Percentiles rank a stretch among this genome's conserved stretches.
Evolutionary conservation across 2,113 vertebrate species (phyloP).

Genomic region (Pelusios castaneus): DNA sequence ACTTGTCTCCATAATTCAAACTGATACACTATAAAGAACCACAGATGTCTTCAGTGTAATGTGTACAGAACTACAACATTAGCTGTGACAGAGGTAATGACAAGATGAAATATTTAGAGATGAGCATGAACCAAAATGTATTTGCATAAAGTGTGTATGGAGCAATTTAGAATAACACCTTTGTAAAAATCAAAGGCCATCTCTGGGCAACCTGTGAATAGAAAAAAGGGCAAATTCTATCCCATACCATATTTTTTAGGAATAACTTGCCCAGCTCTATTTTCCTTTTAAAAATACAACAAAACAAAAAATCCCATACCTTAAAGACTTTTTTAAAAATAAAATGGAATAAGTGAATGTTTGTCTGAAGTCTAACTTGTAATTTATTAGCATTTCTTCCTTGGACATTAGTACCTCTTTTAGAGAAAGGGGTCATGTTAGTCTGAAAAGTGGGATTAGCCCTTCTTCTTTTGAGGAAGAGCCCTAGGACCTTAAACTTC

Average conservation of each 20-base stretch:
- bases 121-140: not conserved
- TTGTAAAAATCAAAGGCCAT: conserved; percentile 1
- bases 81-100: not conserved
- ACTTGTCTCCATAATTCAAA: conserved; percentile 20
- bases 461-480: too few species aligned
- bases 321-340: not conserved
- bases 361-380: conserved; percentile 2
- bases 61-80: not conserved
- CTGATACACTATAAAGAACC: not conserved
- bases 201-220: not conserved
- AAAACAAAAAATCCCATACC: too few species aligned
- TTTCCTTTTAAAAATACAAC: too few species aligned
- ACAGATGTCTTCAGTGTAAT: not conserved
- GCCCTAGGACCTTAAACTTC: too few species aligned
- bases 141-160: not conserved
- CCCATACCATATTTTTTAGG: not conserved
- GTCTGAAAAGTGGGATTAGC: too few species aligned
- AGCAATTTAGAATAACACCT: not conserved
- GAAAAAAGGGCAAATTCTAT: not conserved
- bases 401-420: too few species aligned
- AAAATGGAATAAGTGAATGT: not conserved
- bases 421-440: too few species aligned
- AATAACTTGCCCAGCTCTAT: not conserved
- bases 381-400: conserved; percentile 33
- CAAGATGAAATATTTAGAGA: not conserved